Conservation (phyloP, 2,113 vertebrate genomes). For the Micronycteris hirsuta region DNA sequence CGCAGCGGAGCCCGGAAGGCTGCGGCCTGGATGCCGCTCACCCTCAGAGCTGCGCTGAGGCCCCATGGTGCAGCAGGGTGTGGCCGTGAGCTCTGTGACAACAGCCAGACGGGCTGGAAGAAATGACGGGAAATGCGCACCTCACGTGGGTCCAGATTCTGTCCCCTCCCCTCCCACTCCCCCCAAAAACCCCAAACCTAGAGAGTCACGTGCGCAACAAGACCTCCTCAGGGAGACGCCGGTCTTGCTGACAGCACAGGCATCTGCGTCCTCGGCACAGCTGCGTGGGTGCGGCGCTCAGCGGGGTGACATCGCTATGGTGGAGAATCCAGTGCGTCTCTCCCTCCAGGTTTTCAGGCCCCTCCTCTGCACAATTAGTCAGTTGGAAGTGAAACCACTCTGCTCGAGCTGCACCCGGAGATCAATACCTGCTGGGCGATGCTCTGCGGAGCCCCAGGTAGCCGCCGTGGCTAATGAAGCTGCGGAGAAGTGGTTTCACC, state of each 20-base stretch:
- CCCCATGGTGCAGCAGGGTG: rapidly evolving
- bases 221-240: constrained; percentile 25
- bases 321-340: constrained; percentile 18
- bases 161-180: no score
- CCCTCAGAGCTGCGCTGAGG: neutral
- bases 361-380: constrained; percentile 39
- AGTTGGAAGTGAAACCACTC: constrained; percentile 38
- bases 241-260: constrained; percentile 46
- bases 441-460: neutral
- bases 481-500: constrained; percentile 12
- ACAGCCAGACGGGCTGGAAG: neutral
- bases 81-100: neutral
- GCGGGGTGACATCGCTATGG: constrained; percentile 41
- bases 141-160: neutral
- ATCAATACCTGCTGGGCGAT: constrained; percentile 22
- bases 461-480: neutral
- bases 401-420: neutral
- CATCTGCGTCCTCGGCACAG: constrained; percentile 55
- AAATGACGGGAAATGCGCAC: neutral
- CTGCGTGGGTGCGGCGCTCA: constrained; percentile 14
- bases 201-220: constrained; percentile 36
- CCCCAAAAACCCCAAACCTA: neutral
- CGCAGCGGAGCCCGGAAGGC: neutral
- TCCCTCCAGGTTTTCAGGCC: neutral
- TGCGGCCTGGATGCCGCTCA: neutral